phyloP scores from a whole-genome alignment of 2,113 vertebrate species.

The Eulemur rufifrons region DNA sequence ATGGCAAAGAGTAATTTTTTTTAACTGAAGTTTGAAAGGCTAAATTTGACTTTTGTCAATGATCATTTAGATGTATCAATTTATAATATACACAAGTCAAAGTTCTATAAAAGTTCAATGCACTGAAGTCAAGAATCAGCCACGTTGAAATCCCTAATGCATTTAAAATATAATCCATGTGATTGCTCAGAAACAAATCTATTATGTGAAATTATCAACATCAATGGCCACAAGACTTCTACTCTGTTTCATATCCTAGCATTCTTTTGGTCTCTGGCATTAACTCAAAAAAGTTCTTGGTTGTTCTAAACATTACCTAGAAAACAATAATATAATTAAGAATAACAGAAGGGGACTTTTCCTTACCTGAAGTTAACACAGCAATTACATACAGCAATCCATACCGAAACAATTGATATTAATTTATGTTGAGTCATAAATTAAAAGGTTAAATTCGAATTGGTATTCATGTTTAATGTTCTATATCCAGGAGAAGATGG shows the following conservation, averaged over 20 bases:
- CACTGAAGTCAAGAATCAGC: neutral
- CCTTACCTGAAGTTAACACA: neutral
- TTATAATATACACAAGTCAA: neutral
- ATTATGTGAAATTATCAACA: neutral
- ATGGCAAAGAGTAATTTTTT: neutral
- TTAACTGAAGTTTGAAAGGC: neutral
- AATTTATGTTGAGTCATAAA: neutral
- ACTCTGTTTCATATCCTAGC: neutral
- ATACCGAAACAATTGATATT: neutral
- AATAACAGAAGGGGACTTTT: neutral
- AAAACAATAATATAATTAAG: neutral
- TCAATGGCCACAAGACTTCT: neutral
- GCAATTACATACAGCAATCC: neutral
- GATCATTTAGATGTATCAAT: neutral
- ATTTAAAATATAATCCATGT: neutral
- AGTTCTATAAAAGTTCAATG: neutral
- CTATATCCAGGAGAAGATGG: slow-evolving; percentile 92
- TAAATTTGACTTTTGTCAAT: neutral
- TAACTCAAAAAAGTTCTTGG: neutral
- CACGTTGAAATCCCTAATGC: neutral
- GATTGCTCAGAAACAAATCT: neutral
- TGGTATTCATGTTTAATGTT: neutral
- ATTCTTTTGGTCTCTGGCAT: neutral
- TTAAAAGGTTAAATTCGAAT: neutral
- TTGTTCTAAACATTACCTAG: neutral